Base-by-base conservation (phyloP, 2,113 vertebrate species). In the Corythoichthys haematopterus region DNA sequence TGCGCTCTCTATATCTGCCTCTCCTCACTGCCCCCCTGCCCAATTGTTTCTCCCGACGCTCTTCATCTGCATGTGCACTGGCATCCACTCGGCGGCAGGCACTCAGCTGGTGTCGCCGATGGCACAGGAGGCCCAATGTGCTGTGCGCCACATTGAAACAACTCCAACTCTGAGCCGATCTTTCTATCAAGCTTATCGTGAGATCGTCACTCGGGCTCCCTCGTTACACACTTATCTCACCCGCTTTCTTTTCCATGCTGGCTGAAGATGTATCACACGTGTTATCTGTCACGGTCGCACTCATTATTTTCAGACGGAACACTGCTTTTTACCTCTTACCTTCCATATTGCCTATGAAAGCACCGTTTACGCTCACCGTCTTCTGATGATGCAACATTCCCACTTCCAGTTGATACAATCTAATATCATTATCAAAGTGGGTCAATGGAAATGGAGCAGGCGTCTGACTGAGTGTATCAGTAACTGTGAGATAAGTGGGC, bases 31-130 rank as follows among this genome's bases (percentile, higher is more conserved):
- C 88, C 85, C 89, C 88, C 74, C 79, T 84, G 80, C 83, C 84
- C 88, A 78, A 86, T 89, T 90, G 85, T 88, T 89, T 87, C 86
- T 83, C 82, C 73, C 70, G 80, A 72, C 62, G 45, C 74, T 61
- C 70, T 76, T 86, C 82, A 88, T 89, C 86, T 88, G 89, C 88
- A 91, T 89, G 88, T 87, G 93, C 93, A 92, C 94, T 95, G 94
- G 94, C 88, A 90, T 82, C 85, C 71, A 65, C 82, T 70, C 56
- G 80, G 68, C 70, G 40, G 66, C 70, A 36, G 86, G 75, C 73
- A 74, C 83, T 65, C 81, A 75, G 76, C 71, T 46, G 78, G 81
- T 70, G 71, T 68, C 63, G 67, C 76, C 79, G 80, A 74, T 75
- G 85, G 81, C 82, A 69, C 76, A 35, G 75, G 79, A 73, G 69